phyloP scores from a whole-genome alignment of 1,140 invertebrate genomes.

The Heliconius himera region DNA sequence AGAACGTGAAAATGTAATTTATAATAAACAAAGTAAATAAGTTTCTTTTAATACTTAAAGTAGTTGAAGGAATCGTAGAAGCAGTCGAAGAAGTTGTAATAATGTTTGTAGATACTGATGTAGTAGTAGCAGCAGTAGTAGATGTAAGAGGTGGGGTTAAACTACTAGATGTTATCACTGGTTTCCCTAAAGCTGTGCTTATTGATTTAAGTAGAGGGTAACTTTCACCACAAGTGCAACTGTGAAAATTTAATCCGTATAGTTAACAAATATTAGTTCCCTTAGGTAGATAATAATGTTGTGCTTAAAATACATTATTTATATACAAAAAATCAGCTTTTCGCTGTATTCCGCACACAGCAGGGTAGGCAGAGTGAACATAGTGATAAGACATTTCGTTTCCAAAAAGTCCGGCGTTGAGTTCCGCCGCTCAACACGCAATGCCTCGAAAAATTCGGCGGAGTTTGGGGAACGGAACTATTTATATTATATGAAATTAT shows the following conservation, averaged over 20 bases:
- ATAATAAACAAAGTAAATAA: too few relatives aligned
- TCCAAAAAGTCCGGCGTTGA: too few relatives aligned
- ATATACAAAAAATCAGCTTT: too few relatives aligned
- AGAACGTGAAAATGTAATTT: too few relatives aligned
- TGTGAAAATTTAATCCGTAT: slow-evolving; percentile 38
- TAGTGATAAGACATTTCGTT: too few relatives aligned
- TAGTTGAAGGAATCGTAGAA: not conserved
- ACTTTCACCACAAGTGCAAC: slow-evolving; percentile 77
- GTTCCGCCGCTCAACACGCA: too few relatives aligned
- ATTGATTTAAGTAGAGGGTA: slow-evolving; percentile 72
- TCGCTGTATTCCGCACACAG: too few relatives aligned
- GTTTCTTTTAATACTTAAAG: not conserved
- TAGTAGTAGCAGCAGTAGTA: not conserved
- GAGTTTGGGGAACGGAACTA: too few relatives aligned
- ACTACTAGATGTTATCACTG: slow-evolving; percentile 34
- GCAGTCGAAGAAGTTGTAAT: not conserved
- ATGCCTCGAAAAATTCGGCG: too few relatives aligned
- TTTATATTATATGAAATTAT: too few relatives aligned
- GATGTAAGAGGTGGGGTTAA: not conserved
- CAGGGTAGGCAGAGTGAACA: not conserved
- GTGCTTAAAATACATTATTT: too few relatives aligned
- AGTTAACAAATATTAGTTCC: not conserved
- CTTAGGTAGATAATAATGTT: too few relatives aligned
- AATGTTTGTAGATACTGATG: not conserved
- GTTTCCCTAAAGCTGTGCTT: slow-evolving; percentile 46